Conservation (phyloP, 2,888 invertebrate genomes). For the Sinotaia quadrata region DNA sequence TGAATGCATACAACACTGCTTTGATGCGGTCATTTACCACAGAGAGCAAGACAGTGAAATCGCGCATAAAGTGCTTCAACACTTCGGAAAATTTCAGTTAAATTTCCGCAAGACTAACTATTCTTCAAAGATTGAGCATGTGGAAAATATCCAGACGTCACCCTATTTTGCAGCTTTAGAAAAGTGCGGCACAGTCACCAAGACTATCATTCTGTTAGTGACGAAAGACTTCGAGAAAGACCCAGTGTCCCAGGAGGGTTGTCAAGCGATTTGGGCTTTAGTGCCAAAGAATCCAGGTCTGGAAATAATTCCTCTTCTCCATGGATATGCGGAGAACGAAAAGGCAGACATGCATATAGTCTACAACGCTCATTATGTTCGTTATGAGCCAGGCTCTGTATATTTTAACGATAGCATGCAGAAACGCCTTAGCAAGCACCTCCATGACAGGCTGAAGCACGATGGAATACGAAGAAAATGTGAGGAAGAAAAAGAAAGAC, state of each 20-base stretch:
- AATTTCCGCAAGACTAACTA: neutral
- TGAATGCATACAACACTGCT: neutral
- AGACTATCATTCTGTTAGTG: neutral
- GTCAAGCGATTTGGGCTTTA: neutral
- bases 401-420: neutral
- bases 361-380: neutral
- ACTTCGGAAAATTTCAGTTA: neutral
- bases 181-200: neutral
- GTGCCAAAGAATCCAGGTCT: neutral
- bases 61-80: neutral
- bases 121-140: neutral
- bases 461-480: neutral
- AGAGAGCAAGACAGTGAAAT: neutral
- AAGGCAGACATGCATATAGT: neutral
- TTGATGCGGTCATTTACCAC: neutral
- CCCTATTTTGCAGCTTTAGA: neutral
- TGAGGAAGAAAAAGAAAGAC: neutral
- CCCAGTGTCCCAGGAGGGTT: neutral
- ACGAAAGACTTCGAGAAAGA: neutral
- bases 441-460: neutral
- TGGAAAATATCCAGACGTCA: neutral
- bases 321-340: neutral
- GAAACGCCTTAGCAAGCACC: neutral
- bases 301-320: neutral
- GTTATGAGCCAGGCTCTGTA: neutral